Conservation (phyloP, 2,113 vertebrate species). For the Nestor notabilis region DNA sequence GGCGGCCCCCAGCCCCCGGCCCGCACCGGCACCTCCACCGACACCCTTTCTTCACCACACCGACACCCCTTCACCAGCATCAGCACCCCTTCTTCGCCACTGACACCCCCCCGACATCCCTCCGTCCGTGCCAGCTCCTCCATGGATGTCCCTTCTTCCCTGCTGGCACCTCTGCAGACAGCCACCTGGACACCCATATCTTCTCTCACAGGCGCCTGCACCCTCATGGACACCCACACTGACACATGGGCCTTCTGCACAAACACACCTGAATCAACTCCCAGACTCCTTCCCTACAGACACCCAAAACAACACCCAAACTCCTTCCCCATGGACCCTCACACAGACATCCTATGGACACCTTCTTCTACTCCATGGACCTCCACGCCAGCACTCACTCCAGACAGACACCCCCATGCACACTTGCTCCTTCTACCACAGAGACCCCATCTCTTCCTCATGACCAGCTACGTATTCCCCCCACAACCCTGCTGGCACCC, state of each 20-base stretch:
- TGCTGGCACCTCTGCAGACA: background rate
- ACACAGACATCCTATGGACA: accelerated
- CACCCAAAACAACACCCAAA: background rate
- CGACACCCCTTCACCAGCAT: background rate
- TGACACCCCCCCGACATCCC: accelerated
- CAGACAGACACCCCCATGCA: background rate
- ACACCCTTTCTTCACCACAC: background rate
- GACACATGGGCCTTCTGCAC: background rate
- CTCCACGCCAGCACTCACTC: background rate
- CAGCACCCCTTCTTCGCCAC: background rate
- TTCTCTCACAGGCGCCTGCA: no score
- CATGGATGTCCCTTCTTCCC: background rate
- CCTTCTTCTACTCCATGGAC: background rate
- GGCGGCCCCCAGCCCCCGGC: background rate
- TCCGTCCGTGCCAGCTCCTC: background rate
- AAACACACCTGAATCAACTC: no score
- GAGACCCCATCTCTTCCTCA: background rate
- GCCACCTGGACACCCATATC: background rate
- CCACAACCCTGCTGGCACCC: background rate
- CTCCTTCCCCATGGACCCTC: background rate
- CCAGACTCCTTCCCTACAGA: background rate
- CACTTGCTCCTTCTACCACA: background rate
- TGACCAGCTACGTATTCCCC: background rate
- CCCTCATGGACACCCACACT: accelerated
- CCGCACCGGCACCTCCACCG: background rate